Conservation (phyloP, 2,888 invertebrate genomes). For the Gastrophysa polygoni region DNA sequence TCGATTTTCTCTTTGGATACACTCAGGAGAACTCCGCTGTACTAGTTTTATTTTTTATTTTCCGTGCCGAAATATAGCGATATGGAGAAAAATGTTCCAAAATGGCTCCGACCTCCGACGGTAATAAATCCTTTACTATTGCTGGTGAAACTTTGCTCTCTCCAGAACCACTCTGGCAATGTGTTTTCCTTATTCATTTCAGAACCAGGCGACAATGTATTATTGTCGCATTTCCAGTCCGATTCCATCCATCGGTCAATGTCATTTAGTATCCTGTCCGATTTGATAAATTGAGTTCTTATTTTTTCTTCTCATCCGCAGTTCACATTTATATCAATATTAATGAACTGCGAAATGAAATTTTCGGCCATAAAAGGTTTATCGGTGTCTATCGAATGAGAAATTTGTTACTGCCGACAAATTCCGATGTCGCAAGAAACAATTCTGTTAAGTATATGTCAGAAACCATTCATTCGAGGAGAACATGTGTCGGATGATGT, state of each 20-base stretch:
- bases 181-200: constrained; percentile 14
- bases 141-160: constrained; percentile 1
- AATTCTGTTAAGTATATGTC: no score
- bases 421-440: no score
- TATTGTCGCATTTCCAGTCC: constrained; percentile 11
- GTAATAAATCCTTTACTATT: constrained; percentile 1
- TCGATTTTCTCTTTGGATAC: no score
- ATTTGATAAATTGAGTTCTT: constrained; percentile 22
- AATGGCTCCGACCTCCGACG: background rate
- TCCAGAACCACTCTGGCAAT: background rate
- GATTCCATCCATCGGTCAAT: constrained; percentile 22
- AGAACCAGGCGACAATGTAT: constrained; percentile 17
- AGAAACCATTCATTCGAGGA: no score
- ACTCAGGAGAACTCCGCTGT: no score
- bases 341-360: constrained; percentile 6
- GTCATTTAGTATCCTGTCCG: constrained; percentile 24
- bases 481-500: no score
- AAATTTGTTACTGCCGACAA: no score
- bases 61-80: background rate
- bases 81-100: constrained; percentile 1
- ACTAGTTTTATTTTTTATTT: background rate
- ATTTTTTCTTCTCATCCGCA: constrained; percentile 13
- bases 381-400: no score
- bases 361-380: background rate
- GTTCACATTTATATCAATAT: constrained; percentile 23